Conservation (phyloP, 2,888 invertebrate genomes). For the Rosalia funebris region DNA sequence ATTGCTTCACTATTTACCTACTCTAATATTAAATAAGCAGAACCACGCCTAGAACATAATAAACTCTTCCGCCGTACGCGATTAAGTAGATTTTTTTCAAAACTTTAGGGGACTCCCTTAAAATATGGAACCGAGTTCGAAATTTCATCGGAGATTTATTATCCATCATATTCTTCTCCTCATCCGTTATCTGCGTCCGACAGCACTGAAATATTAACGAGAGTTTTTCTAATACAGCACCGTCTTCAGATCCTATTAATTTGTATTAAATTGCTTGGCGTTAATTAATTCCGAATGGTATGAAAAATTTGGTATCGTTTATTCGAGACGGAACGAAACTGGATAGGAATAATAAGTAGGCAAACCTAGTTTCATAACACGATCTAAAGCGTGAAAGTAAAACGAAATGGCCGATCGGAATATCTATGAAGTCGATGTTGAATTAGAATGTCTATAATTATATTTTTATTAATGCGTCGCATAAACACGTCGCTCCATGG, state of each 20-base stretch:
- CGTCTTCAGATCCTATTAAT: constrained; percentile 41
- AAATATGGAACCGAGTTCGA: constrained; percentile 2
- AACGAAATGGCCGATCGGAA: constrained; percentile 12
- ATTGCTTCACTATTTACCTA: too few species aligned
- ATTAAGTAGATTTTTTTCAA: not conserved
- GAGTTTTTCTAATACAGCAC: constrained; percentile 31
- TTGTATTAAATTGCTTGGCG: constrained; percentile 42
- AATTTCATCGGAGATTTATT: constrained; percentile 11
- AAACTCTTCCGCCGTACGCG: too few species aligned
- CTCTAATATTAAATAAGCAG: too few species aligned
- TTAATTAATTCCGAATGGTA: constrained; percentile 44
- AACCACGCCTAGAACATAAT: too few species aligned
- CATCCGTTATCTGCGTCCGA: constrained; percentile 36
- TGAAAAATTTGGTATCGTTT: constrained; percentile 41
- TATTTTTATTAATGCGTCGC: not conserved
- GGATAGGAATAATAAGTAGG: constrained; percentile 19
- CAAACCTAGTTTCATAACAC: not conserved
- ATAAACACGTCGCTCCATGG: too few species aligned
- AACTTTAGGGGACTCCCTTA: not conserved
- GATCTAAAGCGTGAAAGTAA: not conserved
- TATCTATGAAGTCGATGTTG: not conserved
- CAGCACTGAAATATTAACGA: constrained; percentile 40
- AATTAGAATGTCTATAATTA: not conserved
- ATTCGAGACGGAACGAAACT: constrained; percentile 20
- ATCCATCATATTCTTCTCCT: constrained; percentile 19